Conservation (phyloP, 2,888 invertebrate species). For the Herminia tarsipennalis region DNA sequence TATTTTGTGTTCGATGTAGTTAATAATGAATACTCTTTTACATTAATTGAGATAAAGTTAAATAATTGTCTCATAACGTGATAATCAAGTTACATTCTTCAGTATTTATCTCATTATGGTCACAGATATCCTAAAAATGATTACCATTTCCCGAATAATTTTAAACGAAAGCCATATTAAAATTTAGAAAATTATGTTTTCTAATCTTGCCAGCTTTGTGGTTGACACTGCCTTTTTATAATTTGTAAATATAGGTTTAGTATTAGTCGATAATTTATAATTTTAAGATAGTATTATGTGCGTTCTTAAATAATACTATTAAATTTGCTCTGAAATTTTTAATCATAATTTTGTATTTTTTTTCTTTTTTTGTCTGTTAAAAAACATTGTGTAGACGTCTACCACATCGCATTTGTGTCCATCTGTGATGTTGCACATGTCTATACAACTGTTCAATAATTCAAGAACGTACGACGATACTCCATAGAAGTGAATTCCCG, state of each 20-base stretch:
- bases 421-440: constrained; percentile 82
- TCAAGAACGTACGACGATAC: constrained; percentile 32
- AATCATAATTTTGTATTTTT: not conserved
- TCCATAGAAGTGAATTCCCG: constrained; percentile 23
- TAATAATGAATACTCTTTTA: constrained; percentile 56
- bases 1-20: constrained; percentile 64
- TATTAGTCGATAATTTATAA: constrained; percentile 30
- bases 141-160: constrained; percentile 66
- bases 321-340: constrained; percentile 3
- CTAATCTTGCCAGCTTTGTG: constrained; percentile 84
- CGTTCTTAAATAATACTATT: constrained; percentile 23
- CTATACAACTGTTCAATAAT: constrained; percentile 67
- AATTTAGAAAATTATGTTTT: constrained; percentile 79
- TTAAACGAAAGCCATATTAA: constrained; percentile 82
- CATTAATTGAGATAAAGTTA: constrained; percentile 22
- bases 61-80: constrained; percentile 27
- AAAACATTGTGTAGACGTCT: constrained; percentile 79
- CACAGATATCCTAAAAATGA: constrained; percentile 38
- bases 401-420: constrained; percentile 68
- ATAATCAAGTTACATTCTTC: constrained; percentile 44
- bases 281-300: constrained; percentile 27
- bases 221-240: constrained; percentile 80
- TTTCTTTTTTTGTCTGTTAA: constrained; percentile 3
- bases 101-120: constrained; percentile 41
- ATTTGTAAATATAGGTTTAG: constrained; percentile 78